Evolutionary conservation across 2,888 invertebrate genomes (phyloP).

Genomic region (Orthosia cruda): DNA sequence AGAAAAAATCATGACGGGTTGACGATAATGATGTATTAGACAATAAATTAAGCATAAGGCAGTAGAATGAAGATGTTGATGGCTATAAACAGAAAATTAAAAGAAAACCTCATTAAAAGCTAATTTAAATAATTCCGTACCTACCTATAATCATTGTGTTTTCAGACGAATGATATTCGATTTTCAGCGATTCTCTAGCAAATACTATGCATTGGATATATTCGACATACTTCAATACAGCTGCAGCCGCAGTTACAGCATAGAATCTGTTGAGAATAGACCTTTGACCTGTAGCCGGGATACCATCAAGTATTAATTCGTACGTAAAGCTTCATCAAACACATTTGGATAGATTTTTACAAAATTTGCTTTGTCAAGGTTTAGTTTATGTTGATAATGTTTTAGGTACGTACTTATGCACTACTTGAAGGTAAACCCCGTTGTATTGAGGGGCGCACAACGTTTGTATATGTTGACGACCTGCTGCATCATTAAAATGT

Average conservation of each 20-base stretch:
- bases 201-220: conserved; percentile 95
- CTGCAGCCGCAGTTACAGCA: conserved; percentile 96
- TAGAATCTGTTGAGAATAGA: conserved; percentile 93
- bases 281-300: background rate
- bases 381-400: background rate
- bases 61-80: background rate
- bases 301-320: conserved; percentile 3
- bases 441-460: conserved; percentile 94
- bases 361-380: background rate
- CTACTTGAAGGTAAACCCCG: conserved; percentile 92
- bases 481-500: conserved; percentile 95
- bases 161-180: conserved; percentile 96
- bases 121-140: conserved; percentile 84
- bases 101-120: background rate
- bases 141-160: conserved; percentile 97
- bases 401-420: conserved; percentile 92
- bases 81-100: background rate
- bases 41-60: background rate
- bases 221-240: conserved; percentile 96
- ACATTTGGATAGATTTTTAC: background rate
- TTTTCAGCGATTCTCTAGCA: conserved; percentile 94
- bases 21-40: no score
- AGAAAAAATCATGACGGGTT: background rate
- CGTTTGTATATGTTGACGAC: conserved; percentile 94
- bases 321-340: background rate